These are phyloP conservation scores for Leucophenga maculata DNA, from an alignment of 2,888 invertebrate genomes.

Conservation along the genomic window DNA sequence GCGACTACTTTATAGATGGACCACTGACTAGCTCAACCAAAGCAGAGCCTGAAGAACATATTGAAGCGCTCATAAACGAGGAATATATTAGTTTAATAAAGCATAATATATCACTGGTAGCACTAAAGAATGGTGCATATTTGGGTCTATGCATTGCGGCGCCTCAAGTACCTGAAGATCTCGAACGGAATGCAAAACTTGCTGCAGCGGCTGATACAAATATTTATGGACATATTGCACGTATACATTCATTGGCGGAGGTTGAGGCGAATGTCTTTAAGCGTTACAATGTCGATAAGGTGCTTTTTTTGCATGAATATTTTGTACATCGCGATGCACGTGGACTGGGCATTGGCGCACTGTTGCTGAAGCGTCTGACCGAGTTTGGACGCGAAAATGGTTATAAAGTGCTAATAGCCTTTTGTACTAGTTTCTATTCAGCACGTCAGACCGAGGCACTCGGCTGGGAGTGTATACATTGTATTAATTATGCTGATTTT, in stretches of 20 bases:
- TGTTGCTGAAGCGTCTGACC: conserved; percentile 46
- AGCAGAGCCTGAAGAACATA: conserved; percentile 26
- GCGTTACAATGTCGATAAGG: conserved; percentile 39
- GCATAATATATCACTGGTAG: conserved; percentile 42
- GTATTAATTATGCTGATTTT: conserved; percentile 49
- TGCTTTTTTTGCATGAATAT: conserved; percentile 50
- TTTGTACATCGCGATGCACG: conserved; percentile 34
- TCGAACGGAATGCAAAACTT: conserved; percentile 40
- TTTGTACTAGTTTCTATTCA: conserved; percentile 60
- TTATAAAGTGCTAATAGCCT: conserved; percentile 45
- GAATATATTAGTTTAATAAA: conserved; percentile 32
- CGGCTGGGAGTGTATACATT: conserved; percentile 50
- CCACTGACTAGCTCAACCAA: conserved; percentile 41
- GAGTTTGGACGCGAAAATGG: conserved; percentile 47
- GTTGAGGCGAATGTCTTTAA: conserved; percentile 47
- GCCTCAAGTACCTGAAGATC: conserved; percentile 25
- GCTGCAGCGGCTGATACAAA: conserved; percentile 31
- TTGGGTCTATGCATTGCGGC: conserved; percentile 47
- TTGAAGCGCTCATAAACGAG: conserved; percentile 8
- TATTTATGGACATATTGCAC: conserved; percentile 40
- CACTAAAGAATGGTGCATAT: conserved; percentile 32
- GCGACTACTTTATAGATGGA: no score
- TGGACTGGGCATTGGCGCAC: conserved; percentile 54
- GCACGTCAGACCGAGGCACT: conserved; percentile 47
- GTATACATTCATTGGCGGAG: conserved; percentile 45